Evolutionary conservation across 1,140 invertebrate genomes (phyloP).

Genomic region (Ips nitidus): DNA sequence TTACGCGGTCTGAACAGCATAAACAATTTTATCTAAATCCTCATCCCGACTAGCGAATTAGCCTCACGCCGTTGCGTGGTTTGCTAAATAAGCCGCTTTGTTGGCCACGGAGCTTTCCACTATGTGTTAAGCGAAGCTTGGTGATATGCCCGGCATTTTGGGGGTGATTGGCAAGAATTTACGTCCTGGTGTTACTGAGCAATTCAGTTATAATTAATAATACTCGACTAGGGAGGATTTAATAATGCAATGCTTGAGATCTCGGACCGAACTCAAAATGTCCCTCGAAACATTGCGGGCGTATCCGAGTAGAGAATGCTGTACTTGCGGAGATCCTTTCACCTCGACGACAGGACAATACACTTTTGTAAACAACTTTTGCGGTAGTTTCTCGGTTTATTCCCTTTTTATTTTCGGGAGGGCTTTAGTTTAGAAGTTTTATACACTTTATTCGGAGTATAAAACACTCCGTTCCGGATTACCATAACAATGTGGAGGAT

Average conservation of each 20-base stretch:
- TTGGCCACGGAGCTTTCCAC: background rate
- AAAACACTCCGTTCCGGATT: conserved; percentile 23
- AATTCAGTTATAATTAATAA: too few species aligned
- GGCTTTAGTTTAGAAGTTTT: conserved; percentile 27
- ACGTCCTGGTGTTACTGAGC: too few species aligned
- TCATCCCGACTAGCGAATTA: conserved; percentile 11
- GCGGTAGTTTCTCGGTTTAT: conserved; percentile 21
- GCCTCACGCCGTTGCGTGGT: background rate
- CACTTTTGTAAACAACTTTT: conserved; percentile 35
- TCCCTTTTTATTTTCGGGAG: conserved; percentile 21
- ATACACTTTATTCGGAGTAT: conserved; percentile 27
- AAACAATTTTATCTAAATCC: conserved; percentile 18
- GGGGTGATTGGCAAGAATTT: too few species aligned
- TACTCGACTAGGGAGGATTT: too few species aligned
- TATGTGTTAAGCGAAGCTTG: too few species aligned
- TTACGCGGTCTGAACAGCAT: conserved; percentile 13
- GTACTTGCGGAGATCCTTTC: conserved; percentile 17
- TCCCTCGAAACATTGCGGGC: conserved; percentile 8
- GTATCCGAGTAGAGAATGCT: conserved; percentile 26
- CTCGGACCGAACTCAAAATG: background rate
- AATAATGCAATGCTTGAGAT: too few species aligned
- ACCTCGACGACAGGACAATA: conserved; percentile 30
- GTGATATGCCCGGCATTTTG: too few species aligned
- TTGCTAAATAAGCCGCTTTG: conserved; percentile 4
- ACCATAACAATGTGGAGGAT: conserved; percentile 20